These are phyloP conservation scores for Achlya flavicornis DNA, from an alignment of 2,888 invertebrate genomes.

Conservation along the genomic window DNA sequence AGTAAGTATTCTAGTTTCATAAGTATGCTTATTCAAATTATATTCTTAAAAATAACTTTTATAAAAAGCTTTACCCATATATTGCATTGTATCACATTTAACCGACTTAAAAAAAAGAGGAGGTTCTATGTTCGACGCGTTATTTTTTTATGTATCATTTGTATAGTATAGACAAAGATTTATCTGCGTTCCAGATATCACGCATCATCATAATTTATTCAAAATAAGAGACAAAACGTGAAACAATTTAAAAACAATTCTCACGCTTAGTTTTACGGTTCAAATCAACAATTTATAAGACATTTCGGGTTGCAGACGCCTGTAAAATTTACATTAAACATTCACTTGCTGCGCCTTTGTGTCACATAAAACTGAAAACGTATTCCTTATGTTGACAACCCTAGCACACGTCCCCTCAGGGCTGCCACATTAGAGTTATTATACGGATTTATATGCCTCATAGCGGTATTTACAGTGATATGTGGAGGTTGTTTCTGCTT, in stretches of 20 bases:
- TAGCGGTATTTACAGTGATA: slow-evolving; percentile 21
- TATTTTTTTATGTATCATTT: too few relatives aligned
- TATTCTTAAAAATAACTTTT: too few relatives aligned
- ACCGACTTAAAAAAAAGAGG: too few relatives aligned
- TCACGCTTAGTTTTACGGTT: not conserved
- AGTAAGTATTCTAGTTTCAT: too few relatives aligned
- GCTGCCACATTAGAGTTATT: slow-evolving; percentile 39
- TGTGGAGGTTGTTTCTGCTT: not conserved
- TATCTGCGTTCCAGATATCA: too few relatives aligned
- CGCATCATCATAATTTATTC: not conserved
- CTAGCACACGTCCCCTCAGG: slow-evolving; percentile 28
- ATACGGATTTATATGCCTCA: slow-evolving; percentile 34
- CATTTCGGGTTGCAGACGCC: not conserved
- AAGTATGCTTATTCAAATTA: too few relatives aligned
- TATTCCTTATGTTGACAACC: slow-evolving; percentile 33
- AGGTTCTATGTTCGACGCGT: too few relatives aligned
- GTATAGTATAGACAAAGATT: too few relatives aligned
- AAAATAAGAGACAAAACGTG: not conserved
- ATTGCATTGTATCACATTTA: too few relatives aligned
- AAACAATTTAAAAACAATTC: not conserved
- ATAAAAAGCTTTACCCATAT: too few relatives aligned
- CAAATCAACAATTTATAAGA: slow-evolving; percentile 6
- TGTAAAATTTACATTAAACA: slow-evolving; percentile 34
- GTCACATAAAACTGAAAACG: slow-evolving; percentile 36
- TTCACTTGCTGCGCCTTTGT: slow-evolving; percentile 36